Conservation (phyloP, 2,797 vertebrate genomes). For the Gymnoscopelus microlampas region DNA sequence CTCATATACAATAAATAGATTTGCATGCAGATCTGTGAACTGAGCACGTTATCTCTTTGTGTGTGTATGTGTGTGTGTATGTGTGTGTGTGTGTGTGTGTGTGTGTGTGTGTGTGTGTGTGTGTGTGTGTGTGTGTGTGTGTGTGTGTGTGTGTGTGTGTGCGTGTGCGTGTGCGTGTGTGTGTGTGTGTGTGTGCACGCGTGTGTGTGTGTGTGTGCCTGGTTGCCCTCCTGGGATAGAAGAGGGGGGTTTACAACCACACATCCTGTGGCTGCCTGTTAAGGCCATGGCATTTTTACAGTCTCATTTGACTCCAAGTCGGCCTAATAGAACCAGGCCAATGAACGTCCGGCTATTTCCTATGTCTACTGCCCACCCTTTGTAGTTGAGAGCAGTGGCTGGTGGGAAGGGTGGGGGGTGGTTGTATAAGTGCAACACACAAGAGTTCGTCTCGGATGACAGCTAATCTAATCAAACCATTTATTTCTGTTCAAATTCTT, state of each 20-base stretch:
- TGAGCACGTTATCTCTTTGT: not conserved
- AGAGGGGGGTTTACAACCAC: conserved; percentile 36
- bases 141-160: conserved; percentile 23
- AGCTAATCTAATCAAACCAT: no score
- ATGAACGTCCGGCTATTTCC: conserved; percentile 69
- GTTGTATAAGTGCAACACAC: no score
- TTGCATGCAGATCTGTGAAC: no score
- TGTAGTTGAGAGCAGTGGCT: conserved; percentile 38
- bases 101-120: not conserved
- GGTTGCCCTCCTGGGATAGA: conserved; percentile 45
- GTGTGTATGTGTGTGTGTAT: conserved; percentile 22
- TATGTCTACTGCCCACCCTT: conserved; percentile 66
- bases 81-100: conserved; percentile 20
- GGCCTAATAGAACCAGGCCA: conserved; percentile 66
- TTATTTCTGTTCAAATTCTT: no score
- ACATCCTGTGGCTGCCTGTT: conserved; percentile 73
- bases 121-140: conserved; percentile 6
- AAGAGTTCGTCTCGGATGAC: no score
- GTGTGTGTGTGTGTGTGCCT: conserved; percentile 58
- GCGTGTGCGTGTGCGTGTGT: not conserved
- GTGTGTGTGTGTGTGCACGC: not conserved
- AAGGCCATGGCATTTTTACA: conserved; percentile 79
- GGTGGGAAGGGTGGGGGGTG: not conserved
- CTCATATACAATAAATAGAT: no score
- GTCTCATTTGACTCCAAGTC: conserved; percentile 73